These are phyloP conservation scores for Hirtodrosophila cameraria DNA, from an alignment of 2,888 invertebrate genomes.

Conservation along the genomic window DNA sequence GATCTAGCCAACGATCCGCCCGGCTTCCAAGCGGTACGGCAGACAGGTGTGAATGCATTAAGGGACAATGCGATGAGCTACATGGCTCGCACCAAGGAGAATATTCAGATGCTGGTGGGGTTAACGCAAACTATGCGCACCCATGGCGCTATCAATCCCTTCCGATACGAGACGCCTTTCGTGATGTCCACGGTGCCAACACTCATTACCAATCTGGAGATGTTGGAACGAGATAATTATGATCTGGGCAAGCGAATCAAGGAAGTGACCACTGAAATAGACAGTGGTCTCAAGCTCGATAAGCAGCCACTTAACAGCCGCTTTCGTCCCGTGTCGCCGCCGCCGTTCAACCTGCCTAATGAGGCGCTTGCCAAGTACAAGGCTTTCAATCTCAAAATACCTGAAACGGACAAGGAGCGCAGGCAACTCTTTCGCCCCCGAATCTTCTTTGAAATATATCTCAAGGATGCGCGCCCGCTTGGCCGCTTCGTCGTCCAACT, in stretches of 20 bases:
- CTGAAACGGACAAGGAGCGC: conserved; percentile 43
- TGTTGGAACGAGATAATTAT: conserved; percentile 28
- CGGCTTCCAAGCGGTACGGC: conserved; percentile 39
- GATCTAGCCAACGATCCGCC: conserved; percentile 52
- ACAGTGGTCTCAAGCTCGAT: conserved; percentile 39
- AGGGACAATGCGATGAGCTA: conserved; percentile 50
- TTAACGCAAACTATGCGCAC: conserved; percentile 40
- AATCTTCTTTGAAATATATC: conserved; percentile 68
- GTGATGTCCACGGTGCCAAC: conserved; percentile 31
- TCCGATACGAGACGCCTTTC: conserved; percentile 24
- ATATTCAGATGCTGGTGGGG: conserved; percentile 47
- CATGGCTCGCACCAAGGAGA: conserved; percentile 57
- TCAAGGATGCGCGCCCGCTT: conserved; percentile 60
- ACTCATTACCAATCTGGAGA: conserved; percentile 17
- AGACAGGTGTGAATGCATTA: conserved; percentile 44
- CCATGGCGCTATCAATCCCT: conserved; percentile 37
- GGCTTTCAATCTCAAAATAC: conserved; percentile 43
- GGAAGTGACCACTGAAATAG: conserved; percentile 39
- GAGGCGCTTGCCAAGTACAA: conserved; percentile 52
- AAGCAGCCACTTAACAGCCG: too few relatives aligned
- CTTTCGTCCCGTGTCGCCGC: not conserved
- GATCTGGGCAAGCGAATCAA: conserved; percentile 53
- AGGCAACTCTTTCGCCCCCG: conserved; percentile 67
- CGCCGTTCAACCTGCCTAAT: conserved; percentile 33
- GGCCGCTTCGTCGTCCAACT: conserved; percentile 71